Base-by-base conservation (phyloP, 37 sponge, comb jelly and placozoan genomes). In the Halisarca cf. caerulea region DNA sequence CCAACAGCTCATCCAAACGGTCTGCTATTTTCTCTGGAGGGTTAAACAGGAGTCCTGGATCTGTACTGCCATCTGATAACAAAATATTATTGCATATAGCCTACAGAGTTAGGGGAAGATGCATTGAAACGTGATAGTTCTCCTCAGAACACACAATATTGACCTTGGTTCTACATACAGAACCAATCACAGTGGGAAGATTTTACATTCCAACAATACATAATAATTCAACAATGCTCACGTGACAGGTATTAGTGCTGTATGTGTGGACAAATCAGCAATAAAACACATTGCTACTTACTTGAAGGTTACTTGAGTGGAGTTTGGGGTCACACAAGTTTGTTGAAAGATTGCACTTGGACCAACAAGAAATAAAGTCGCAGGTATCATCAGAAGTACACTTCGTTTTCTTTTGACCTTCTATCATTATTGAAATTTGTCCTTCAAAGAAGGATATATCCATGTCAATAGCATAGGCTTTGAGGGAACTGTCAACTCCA, bases 401-500 rank as follows among this genome's bases (percentile, higher is more conserved):
- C 0, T 33, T 33, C 11, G n/a, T 85, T 38, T 80, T 80, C 74
- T 59, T 85, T 71, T 86, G 78, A 83, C 20, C 25, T 62, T 41
- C 41, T 2, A 43, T 44, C 43, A 40, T 74, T n/a, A 36, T 1
- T 7, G 30, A 0, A 33, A 74, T 38, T 44, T 40, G 42, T 17
- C 45, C 5, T n/a, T 80, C 77, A 80, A 87, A 91, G 34, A 68
- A 79, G 32, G 89, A 62, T 7, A 92, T 84, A 69, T 92, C 92
- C 41, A 87, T 33, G 59, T 92, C 92, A 33, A 92, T 88, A 20
- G 88, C 66, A 44, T 78, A 78, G 34, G 73, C 89, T 38, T 80
- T 32, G 5, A 81, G 33, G 21, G 51, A 44, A 0, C 85, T 83
- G 33, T 84, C 75, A 7, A 88, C 71, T 41, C 92, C 92, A 82